phyloP scores from a whole-genome alignment of 37 sponge, comb jelly and placozoan genomes.

The Geodia barretti region DNA sequence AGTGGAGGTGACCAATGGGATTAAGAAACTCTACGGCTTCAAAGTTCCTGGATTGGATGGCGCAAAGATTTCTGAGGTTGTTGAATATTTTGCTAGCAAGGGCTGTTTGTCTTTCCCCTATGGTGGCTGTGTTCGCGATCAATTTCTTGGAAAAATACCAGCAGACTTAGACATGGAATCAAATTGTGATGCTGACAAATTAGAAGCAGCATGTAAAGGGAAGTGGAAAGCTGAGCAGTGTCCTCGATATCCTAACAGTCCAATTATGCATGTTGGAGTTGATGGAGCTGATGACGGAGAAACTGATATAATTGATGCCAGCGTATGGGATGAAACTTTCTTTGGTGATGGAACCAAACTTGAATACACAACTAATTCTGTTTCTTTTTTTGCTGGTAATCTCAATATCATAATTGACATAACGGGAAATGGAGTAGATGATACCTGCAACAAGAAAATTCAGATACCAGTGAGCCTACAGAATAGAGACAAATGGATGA shows the following conservation, averaged over 20 bases:
- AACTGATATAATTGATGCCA: background rate
- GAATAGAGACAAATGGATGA: background rate
- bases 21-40: background rate
- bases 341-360: background rate
- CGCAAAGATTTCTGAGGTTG: background rate
- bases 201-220: background rate
- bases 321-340: background rate
- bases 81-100: background rate
- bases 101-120: background rate
- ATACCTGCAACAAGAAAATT: background rate
- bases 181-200: background rate
- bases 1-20: background rate
- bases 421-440: background rate
- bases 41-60: background rate
- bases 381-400: background rate
- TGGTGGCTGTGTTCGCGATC: background rate
- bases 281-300: background rate
- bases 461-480: background rate
- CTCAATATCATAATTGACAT: background rate
- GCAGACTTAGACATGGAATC: background rate
- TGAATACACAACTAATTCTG: background rate
- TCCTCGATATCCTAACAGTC: background rate
- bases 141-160: background rate
- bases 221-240: background rate
- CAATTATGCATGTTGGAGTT: background rate